phyloP scores from a whole-genome alignment of 2,888 invertebrate genomes.

The Barypeithes pellucidus region DNA sequence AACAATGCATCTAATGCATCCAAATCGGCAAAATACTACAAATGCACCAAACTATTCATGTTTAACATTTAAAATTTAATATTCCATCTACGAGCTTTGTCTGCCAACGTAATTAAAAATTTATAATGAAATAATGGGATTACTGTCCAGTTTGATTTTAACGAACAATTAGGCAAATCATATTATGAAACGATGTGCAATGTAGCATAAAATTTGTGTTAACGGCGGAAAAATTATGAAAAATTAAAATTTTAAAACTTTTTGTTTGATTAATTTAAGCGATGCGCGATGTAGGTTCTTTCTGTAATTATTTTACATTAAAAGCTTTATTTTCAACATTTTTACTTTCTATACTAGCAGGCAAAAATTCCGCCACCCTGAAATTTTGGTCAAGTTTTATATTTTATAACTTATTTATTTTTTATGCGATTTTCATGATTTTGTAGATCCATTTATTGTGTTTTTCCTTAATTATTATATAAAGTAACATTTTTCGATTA shows the following conservation, averaged over 20 bases:
- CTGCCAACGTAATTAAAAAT: constrained; percentile 47
- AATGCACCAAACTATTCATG: constrained; percentile 46
- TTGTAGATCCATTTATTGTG: too few relatives aligned
- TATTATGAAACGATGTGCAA: constrained; percentile 46
- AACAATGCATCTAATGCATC: constrained; percentile 5
- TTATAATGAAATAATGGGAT: constrained; percentile 51
- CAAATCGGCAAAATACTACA: constrained; percentile 27
- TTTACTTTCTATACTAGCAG: too few relatives aligned
- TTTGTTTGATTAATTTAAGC: neutral
- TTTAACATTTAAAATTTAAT: constrained; percentile 50
- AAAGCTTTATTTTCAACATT: too few relatives aligned
- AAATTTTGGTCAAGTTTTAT: too few relatives aligned
- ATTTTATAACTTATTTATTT: too few relatives aligned
- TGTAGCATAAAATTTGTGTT: constrained; percentile 44
- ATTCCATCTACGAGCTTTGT: constrained; percentile 37
- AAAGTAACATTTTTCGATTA: too few relatives aligned
- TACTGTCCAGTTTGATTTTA: constrained; percentile 51
- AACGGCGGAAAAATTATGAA: constrained; percentile 25
- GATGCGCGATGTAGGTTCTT: too few relatives aligned
- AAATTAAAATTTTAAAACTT: neutral
- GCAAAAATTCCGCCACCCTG: too few relatives aligned
- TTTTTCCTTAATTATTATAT: too few relatives aligned
- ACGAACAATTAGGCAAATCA: constrained; percentile 52
- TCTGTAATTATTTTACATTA: too few relatives aligned
- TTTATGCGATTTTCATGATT: too few relatives aligned